Evolutionary conservation across 2,888 invertebrate species (phyloP), one percentile per base, ranked within the genome.

Genomic region (Phaedon cochleariae): DNA sequence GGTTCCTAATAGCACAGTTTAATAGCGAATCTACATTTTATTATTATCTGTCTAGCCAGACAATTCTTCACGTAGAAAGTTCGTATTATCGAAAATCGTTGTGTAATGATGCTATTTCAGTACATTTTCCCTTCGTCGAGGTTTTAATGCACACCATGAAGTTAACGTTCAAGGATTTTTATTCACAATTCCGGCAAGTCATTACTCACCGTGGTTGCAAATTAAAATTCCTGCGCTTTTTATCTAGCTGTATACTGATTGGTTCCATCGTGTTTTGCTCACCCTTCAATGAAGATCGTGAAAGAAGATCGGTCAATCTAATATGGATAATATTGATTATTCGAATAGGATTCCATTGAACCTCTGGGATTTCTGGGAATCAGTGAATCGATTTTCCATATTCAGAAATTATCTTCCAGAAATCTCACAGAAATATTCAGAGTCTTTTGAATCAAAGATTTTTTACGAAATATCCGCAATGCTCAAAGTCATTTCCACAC

Each of bases 141-240:
- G 37, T 55, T n/a, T n/a, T 41, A 55, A 55, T 55, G 55, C 15
- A 55, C 55, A 55, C 55, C 55, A 22, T 55, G 55, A 55, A 37
- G 55, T 22, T 41, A 22, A n/a, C 31, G 9, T 41, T 20, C 15
- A 21, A 10, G 26, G 37, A 41, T 41, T 55, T 55, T 41, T 21
- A 41, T 41, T 1, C 34, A 34, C 21, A 48, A 64, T 55, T 18
- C 51, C 59, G 64, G 54, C 49, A 37, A 64, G 64, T 64, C 64
- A 64, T 64, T 64, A 51, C 46, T 55, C 54, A 60, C 45, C 45
- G 58, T 60, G 59, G 49, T 29, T 64, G 49, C 41, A 59, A 64
- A 64, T 64, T 64, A 54, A 51, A 64, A 64, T 64, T 64, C 60
- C 49, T 60, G 15, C 20, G 31, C 55, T 64, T 64, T 64, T 64